Evolutionary conservation across 2,113 vertebrate species (phyloP).

Genomic region (Chiloscyllium plagiosum): DNA sequence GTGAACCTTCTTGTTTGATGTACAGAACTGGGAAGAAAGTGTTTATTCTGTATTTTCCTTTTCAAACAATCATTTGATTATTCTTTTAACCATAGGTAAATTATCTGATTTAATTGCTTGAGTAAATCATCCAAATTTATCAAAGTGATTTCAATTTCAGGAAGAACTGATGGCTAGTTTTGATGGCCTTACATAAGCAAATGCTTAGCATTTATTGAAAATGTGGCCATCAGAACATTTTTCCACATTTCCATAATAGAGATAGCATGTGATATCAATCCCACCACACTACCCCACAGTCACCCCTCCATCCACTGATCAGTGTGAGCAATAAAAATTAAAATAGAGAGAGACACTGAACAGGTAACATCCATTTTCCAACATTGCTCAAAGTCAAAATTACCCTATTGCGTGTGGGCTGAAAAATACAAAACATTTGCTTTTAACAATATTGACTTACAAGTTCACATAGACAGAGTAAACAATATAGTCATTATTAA

Average conservation of each 20-base stretch:
- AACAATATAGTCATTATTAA: background rate
- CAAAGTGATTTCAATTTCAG: background rate
- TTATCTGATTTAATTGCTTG: background rate
- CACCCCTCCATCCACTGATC: background rate
- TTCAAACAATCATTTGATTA: background rate
- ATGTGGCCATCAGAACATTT: background rate
- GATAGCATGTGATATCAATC: background rate
- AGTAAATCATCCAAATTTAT: background rate
- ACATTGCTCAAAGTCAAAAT: background rate
- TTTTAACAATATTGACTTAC: background rate
- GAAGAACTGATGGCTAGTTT: background rate
- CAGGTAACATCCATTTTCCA: background rate
- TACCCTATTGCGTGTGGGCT: background rate
- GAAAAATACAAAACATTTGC: background rate
- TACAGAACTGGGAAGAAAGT: background rate
- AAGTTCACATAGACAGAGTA: background rate
- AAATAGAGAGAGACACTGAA: background rate
- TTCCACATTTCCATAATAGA: background rate
- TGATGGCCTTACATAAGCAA: background rate
- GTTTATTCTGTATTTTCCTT: background rate
- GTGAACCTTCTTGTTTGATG: background rate
- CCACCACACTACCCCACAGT: too few relatives aligned
- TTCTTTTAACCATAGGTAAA: background rate
- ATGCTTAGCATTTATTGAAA: background rate
- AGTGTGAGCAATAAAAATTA: background rate